Evolutionary conservation across 2,113 vertebrate genomes (phyloP), one percentile per base, ranked within the genome.

Genomic region (human): DNA sequence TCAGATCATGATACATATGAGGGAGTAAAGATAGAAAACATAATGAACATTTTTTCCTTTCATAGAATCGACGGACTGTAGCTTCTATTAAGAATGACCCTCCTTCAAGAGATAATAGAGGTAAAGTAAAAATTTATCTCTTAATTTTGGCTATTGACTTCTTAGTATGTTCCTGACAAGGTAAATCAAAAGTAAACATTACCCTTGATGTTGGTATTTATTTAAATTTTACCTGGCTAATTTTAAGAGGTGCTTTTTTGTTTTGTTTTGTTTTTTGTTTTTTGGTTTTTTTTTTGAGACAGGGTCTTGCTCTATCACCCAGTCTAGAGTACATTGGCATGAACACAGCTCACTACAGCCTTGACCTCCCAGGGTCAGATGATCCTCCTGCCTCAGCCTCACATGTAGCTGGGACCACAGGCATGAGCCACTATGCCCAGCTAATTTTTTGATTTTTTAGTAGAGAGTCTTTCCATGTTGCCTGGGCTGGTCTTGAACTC

Each of bases 91-190:
- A 99, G 98, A 99, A 99, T 97, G 99, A 99, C 13, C 98, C 97
- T 8, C 98, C 99, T 96, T 97, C 98, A 32, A 99, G 99, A 98
- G 99, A 99, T 97, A 99, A 99, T 97, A 99, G 99, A 99, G 99
- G 99, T 99, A 98, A 89, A 98, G 50, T 87, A 97, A 86, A 94
- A 80, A 40, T 61, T 50, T 73, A 20, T 18, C 48, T 79, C 52
- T 70, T 80, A 73, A 32, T 89, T 96, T 59, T 66, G 4, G 55
- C 82, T 95, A 73, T 17, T 83, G 38, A 48, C 38, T 55, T 73
- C 50, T 55, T 80, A 88, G 43, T 90, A 52, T 92, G 61, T 22
- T 23, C 30, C 50, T 87, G 9, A 68, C 32, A 45, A 68, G 16
- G 78, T 78, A 87, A 94, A 80, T 78, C 10, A 93, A 72, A 97